These are phyloP conservation scores for Microctonus brassicae DNA, from an alignment of 2,888 invertebrate species.

Conservation along the genomic window DNA sequence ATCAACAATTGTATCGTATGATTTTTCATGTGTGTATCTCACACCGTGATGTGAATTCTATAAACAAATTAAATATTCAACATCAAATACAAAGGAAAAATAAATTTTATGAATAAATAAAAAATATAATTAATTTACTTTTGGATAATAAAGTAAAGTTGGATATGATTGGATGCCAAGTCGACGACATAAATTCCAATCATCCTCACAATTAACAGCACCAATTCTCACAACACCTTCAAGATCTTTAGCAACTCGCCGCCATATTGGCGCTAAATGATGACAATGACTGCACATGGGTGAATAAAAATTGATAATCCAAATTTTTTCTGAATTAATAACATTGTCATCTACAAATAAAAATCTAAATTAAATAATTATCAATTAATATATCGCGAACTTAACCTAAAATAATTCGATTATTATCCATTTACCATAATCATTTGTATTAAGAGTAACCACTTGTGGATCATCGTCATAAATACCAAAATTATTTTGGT, in stretches of 20 bases:
- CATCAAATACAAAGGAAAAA: not conserved
- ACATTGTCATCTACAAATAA: slow-evolving; percentile 67
- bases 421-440: slow-evolving; percentile 76
- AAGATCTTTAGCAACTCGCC: slow-evolving; percentile 81
- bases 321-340: slow-evolving; percentile 75
- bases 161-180: slow-evolving; percentile 84
- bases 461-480: slow-evolving; percentile 89
- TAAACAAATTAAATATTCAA: slow-evolving; percentile 7
- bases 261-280: slow-evolving; percentile 85
- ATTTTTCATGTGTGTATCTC: slow-evolving; percentile 52
- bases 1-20: slow-evolving; percentile 49
- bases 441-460: slow-evolving; percentile 80
- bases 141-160: slow-evolving; percentile 79
- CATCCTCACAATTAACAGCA: slow-evolving; percentile 90
- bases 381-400: slow-evolving; percentile 18
- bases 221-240: slow-evolving; percentile 84
- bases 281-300: slow-evolving; percentile 90
- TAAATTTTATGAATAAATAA: slow-evolving; percentile 42
- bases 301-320: slow-evolving; percentile 92
- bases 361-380: not conserved
- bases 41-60: slow-evolving; percentile 55
- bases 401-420: not conserved
- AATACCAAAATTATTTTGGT: slow-evolving; percentile 84
- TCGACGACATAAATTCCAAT: slow-evolving; percentile 82
- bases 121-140: slow-evolving; percentile 62